A percentile compares a stretch with the other conserved stretches of the same genome.
Evolutionary conservation across 2,113 vertebrate species (phyloP).

Genomic region (Oncorhynchus masou): DNA sequence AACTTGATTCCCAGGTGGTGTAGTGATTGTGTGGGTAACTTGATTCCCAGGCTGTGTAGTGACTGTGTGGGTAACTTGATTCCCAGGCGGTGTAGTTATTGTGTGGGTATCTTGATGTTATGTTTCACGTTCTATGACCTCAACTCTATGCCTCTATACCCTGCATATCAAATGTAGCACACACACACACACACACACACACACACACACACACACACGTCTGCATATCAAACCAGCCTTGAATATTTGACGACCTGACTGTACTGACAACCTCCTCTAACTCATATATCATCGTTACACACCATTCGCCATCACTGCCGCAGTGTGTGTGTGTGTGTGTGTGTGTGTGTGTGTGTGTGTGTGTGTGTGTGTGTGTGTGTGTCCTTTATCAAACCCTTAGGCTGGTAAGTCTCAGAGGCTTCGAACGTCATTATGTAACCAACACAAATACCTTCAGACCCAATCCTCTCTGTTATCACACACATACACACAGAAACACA

Average conservation of each 20-base stretch:
- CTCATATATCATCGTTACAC: conserved; percentile 71
- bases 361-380: background rate
- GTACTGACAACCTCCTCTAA: conserved; percentile 40
- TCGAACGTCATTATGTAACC: too few species aligned
- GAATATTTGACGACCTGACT: conserved; percentile 61
- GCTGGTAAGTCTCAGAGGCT: too few species aligned
- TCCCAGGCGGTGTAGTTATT: too few species aligned
- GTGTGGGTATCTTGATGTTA: too few species aligned
- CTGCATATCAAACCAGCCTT: conserved; percentile 53
- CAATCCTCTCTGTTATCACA: background rate
- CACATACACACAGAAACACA: conserved; percentile 11
- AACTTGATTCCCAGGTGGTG: too few species aligned
- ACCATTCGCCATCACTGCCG: conserved; percentile 54
- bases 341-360: background rate
- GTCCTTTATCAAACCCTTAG: too few species aligned
- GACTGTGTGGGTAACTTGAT: too few species aligned
- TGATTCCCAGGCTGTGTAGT: too few species aligned
- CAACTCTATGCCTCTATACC: conserved; percentile 32
- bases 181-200: too few species aligned
- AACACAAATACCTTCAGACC: too few species aligned
- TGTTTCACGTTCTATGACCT: background rate
- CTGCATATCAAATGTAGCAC: conserved; percentile 46
- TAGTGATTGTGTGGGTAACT: too few species aligned
- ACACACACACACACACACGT: too few species aligned
- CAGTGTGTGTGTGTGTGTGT: background rate